Base-by-base conservation (phyloP, 1,140 invertebrate genomes). In the Calliopsis andreniformis region DNA sequence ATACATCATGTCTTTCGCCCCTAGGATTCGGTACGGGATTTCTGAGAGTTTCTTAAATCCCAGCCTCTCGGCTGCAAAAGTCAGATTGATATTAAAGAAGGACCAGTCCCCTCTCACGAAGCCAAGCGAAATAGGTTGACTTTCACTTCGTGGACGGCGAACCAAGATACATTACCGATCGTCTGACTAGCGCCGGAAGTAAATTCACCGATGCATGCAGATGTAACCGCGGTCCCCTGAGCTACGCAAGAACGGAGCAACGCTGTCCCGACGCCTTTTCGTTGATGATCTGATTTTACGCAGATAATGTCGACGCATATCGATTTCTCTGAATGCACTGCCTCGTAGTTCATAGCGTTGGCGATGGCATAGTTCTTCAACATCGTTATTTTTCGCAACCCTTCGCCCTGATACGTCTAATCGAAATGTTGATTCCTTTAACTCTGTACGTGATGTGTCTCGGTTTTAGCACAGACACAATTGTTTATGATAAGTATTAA, bases 201-300 rank as follows among this genome's bases (percentile, higher is more conserved):
- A 45, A 87, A 86, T 42, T 63, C 61, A 5, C 68, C 86, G 32
- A 81, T 55, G 20, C 82, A 84, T 6, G 64, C 58, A 0, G 35
- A 8, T 0, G 25, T 10, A 2, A 53, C 4, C n/a, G 10, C 32
- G n/a, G 53, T 62, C 16, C 66, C 55, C 45, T 63, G 75, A 18
- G 12, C 2, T 6, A 87, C 16, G 42, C 78, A 87, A 28, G 79
- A 73, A 25, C 63, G 75, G 3, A 82, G 18, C 16, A 87, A 67
- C 2, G 79, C 72, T 0, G 84, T 86, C 0, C 71, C 86, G 35
- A 87, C 49, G 32, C 79, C 84, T 16, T 49, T 62, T 0, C 20
- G 69, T 14, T 47, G 63, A 63, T 82, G 56, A 23, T 68, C 20
- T 0, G 62, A 20, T 1, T 68, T 45, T 14, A 86, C 82, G 20